Percentiles rank a stretch among this genome's conserved stretches.
These are phyloP conservation scores for Molossus alvarezi DNA, from an alignment of 2,797 vertebrate genomes.

Conservation along the genomic window DNA sequence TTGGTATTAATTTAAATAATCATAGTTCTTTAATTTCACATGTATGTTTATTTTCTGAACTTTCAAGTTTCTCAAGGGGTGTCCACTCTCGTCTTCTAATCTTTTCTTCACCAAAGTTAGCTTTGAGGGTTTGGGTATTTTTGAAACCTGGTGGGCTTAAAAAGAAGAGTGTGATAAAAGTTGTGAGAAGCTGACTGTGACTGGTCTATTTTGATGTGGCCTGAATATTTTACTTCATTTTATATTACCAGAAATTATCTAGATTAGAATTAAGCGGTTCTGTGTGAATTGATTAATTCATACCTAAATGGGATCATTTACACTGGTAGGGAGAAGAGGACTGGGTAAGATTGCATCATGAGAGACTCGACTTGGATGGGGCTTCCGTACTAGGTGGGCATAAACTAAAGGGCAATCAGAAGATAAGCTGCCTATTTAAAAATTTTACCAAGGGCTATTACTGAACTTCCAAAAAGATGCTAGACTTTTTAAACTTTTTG, in stretches of 20 bases:
- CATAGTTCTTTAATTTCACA: slow-evolving; percentile 40
- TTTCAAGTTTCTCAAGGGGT: slow-evolving; percentile 30
- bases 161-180: slow-evolving; percentile 26
- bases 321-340: neutral
- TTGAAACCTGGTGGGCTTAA: neutral
- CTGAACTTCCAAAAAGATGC: neutral
- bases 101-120: neutral
- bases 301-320: neutral
- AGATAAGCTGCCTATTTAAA: neutral
- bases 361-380: neutral
- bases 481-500: neutral
- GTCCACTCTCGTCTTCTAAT: neutral
- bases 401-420: neutral
- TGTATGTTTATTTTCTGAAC: slow-evolving; percentile 8
- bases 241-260: slow-evolving; percentile 3
- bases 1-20: slow-evolving; percentile 37
- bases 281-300: neutral
- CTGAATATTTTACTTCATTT: slow-evolving; percentile 49
- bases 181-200: slow-evolving; percentile 42
- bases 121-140: slow-evolving; percentile 14
- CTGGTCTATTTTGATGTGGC: neutral
- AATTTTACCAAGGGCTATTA: neutral
- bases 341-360: neutral
- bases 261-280: slow-evolving; percentile 13
- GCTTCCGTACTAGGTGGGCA: neutral